Base-by-base conservation (phyloP, 2,113 vertebrate species). In the Myrmophylax atrothorax region DNA sequence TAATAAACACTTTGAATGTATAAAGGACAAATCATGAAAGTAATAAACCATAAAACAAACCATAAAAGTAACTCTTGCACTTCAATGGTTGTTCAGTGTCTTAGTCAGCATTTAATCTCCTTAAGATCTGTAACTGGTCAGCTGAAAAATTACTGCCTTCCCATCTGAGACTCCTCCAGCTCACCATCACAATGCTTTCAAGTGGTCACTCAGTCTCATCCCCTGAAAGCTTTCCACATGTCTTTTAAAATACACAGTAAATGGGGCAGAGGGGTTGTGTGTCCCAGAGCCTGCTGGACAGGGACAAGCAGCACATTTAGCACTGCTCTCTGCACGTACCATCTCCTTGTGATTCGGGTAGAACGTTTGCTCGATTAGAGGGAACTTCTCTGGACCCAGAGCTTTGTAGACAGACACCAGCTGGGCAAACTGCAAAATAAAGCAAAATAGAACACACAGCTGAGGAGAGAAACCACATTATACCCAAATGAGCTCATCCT, bases 311-410 rank as follows among this genome's bases (percentile, higher is more conserved):
- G n/a, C 19, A 25, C 25, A 38, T 31, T 53, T 4, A 62, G 49
- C 31, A 24, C 5, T 29, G 35, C 47, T 58, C 7, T 18, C 81
- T 33, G 52, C 77, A 97, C 99, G 60, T 98, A 99, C 99, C 99
- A 99, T 99, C 98, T 99, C 99, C 98, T 98, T 99, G 97, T 99
- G 99, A 97, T 99, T 99, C 29, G 99, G 99, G 94, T 99, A 99
- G 98, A 99, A 99, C 0, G 99, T 99, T 94, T 99, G 99, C 87
- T 99, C 99, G 73, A 99, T 99, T 25, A 99, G 98, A 47, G 99
- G 99, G 75, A 99, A 99, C 95, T 99, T 99, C 66, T 99, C 99
- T 12, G 98, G 97, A 93, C 99, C 99, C 96, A 99, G 49, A 40
- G 93, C 97, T 98, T 99, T 99, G 97, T 98, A 99, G 96, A 98